Evolutionary conservation across 2,797 vertebrate genomes (phyloP).

Genomic region (Vireo griseus): DNA sequence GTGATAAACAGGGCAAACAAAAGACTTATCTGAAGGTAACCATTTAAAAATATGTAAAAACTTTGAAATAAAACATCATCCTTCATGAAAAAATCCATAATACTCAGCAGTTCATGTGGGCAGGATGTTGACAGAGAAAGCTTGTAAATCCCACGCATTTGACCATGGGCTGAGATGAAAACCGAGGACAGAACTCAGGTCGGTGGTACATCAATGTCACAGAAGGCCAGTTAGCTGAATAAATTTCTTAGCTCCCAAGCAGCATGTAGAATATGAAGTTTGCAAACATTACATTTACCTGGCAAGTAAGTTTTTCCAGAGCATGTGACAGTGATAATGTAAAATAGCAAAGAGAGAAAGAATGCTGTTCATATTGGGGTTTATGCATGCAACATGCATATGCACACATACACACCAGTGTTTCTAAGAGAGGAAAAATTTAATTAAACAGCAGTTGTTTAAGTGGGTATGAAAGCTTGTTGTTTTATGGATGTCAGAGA

Average conservation of each 20-base stretch:
- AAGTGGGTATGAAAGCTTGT: not conserved
- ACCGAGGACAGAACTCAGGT: not conserved
- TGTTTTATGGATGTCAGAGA: not conserved
- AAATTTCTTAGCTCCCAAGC: not conserved
- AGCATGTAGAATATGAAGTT: not conserved
- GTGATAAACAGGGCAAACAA: not conserved
- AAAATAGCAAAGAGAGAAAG: not conserved
- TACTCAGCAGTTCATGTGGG: not conserved
- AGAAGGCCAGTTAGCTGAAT: not conserved
- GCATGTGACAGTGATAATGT: not conserved
- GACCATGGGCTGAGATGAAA: not conserved
- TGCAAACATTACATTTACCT: not conserved
- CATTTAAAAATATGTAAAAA: not conserved
- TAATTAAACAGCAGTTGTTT: not conserved
- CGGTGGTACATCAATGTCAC: fast-evolving
- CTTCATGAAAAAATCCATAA: not conserved
- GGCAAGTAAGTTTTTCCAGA: not conserved
- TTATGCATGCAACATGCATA: not conserved
- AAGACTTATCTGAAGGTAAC: not conserved
- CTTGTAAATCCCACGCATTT: not conserved
- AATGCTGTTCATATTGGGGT: not conserved
- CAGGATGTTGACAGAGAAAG: not conserved
- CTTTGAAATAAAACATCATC: not conserved
- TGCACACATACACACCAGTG: not conserved
- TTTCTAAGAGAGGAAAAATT: not conserved